Evolutionary conservation across 2,888 invertebrate genomes (phyloP), one percentile per base, ranked within the genome.

Genomic region (Eristalis tenax): DNA sequence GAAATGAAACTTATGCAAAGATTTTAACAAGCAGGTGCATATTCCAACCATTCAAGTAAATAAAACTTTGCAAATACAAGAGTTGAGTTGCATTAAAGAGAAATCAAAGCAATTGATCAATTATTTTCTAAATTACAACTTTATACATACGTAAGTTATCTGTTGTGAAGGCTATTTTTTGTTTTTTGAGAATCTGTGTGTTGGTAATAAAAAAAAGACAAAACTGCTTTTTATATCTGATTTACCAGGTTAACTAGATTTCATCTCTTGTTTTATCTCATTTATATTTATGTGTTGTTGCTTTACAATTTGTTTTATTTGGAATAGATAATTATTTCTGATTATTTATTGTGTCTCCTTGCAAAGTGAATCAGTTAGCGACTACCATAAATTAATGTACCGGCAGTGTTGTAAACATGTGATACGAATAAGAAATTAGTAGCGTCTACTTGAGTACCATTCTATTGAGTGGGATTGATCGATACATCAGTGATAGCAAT

Each of bases 231-330:
- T 68, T 81, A 18, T 70, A 13, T 69, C 73, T 74, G 18, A 68
- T 69, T 23, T 40, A 22, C 56, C 59, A 40, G 64, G 61, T 70
- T 77, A 57, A 81, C 50, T 84, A 23, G 71, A 71, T 64, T 78
- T 64, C 43, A 66, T 56, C 70, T 63, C 40, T 56, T 23, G 79
- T n/a, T 4, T 15, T 40, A 26, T 23, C 59, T 4, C 15, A 13
- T 1, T 13, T 61, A 81, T 81, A 77, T 85, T 85, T 77, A 85
- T 74, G 59, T 77, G 65, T 28, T 56, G 64, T 66, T 77, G 28
- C 63, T 77, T 81, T 77, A 81, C 81, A 81, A 77, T 85, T 85
- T 85, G 81, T 85, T 85, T 81, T 82, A 77, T 77, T 77, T 69
- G 65, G 77, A 85, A 85, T 77, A 85, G 85, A 64, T 81, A 85